Evolutionary conservation across 35 echinoderm and acorn worm species (phyloP).

Genomic region (Ophioderma brevispina): DNA sequence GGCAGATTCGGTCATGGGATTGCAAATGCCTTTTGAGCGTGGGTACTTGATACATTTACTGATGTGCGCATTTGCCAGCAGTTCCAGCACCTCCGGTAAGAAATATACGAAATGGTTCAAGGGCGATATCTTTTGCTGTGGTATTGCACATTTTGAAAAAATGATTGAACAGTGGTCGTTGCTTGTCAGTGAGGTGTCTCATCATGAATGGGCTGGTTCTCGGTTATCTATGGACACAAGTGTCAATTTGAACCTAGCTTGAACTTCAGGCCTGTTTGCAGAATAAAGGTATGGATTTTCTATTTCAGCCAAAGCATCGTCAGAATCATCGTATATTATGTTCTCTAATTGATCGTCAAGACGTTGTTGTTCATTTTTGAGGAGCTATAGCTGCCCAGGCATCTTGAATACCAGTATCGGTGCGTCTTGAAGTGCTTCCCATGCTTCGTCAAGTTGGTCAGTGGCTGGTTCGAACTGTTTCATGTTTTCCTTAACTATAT

Average conservation of each 20-base stretch:
- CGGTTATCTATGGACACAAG: background rate
- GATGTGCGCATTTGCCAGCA: constrained; percentile 49
- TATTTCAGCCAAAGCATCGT: constrained; percentile 31
- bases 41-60: constrained; percentile 61
- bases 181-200: constrained; percentile 64
- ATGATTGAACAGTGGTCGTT: constrained; percentile 48
- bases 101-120: constrained; percentile 78
- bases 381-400: constrained; percentile 60
- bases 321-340: background rate
- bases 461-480: constrained; percentile 28
- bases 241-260: constrained; percentile 10
- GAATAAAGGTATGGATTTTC: constrained; percentile 38
- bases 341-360: constrained; percentile 3
- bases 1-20: constrained; percentile 14
- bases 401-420: constrained; percentile 37
- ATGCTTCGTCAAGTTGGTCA: constrained; percentile 54
- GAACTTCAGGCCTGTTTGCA: background rate
- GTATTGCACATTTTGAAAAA: constrained; percentile 32
- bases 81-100: constrained; percentile 68
- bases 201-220: constrained; percentile 26
- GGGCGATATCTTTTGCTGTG: constrained; percentile 41
- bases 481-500: constrained; percentile 53
- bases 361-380: constrained; percentile 56
- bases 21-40: constrained; percentile 31
- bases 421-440: constrained; percentile 5